Conservation (phyloP, 2,113 vertebrate genomes). For the Oxygymnocypris stewartii region DNA sequence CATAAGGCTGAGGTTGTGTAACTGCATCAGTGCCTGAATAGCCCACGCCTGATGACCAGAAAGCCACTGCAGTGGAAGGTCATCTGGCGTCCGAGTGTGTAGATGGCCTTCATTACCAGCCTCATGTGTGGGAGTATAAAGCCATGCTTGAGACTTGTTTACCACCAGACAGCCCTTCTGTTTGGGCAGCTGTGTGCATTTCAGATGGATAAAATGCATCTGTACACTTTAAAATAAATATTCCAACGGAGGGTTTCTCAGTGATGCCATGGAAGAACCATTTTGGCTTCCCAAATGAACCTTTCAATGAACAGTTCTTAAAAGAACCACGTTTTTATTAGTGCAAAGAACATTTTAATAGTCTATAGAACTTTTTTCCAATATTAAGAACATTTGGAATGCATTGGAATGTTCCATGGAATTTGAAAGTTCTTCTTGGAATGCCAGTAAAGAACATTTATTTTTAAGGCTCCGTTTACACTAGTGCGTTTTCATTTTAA, state of each 20-base stretch:
- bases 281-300: neutral
- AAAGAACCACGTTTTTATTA: neutral
- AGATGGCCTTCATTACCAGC: neutral
- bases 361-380: neutral
- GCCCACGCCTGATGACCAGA: constrained; percentile 63
- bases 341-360: neutral
- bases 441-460: neutral
- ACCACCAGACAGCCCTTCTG: neutral
- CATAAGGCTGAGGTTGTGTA: constrained; percentile 66
- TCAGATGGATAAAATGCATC: neutral
- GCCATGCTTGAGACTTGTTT: neutral
- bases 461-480: too few relatives aligned
- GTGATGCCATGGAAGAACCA: neutral
- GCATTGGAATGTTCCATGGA: neutral
- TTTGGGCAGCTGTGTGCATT: neutral
- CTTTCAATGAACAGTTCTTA: neutral
- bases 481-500: too few relatives aligned
- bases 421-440: neutral
- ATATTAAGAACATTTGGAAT: neutral
- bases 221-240: neutral
- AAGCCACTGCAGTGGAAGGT: constrained; percentile 63
- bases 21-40: constrained; percentile 66
- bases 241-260: neutral
- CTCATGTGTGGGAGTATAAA: constrained; percentile 23
- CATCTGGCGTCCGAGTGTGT: constrained; percentile 50